Base-by-base conservation (phyloP, 2,888 invertebrate genomes). In the Drosophila pseudotakahashii region DNA sequence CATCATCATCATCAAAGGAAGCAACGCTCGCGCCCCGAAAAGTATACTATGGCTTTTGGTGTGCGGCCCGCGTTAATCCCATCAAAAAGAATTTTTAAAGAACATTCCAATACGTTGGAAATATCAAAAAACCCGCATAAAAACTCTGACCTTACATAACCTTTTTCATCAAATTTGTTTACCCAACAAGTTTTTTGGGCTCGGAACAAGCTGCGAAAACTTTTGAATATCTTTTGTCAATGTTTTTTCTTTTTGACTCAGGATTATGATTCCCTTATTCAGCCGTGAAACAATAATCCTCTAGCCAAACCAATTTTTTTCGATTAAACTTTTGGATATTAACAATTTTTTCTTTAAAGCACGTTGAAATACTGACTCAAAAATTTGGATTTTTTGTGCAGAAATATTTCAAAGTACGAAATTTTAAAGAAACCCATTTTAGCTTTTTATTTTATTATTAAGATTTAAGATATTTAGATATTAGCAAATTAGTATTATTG, bases 61-160 rank as follows among this genome's bases (percentile, higher is more conserved):
- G n/a, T 36, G 16, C 34, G 34, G 14, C 1, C 55, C 19, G 37
- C 30, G 45, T 47, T 66, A 47, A 66, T 68, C 45, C 55, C 55
- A 47, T 47, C 66, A 66, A 68, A 66, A 69, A 47, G 45, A 66
- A 66, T 66, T 13, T 68, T 32, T n/a, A 34, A 41, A 41, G 50
- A 41, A 16, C 48, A 34, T 34, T 64, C n/a, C 3, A 55, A 58
- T 55, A 58, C 19, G 11, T 5, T 19, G 5, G n/a, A 57, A 48
- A 48, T 34, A 16, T 48, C 16, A 48, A 30, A 30, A 19, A 19
- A 41, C 16, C 32, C 37, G 11, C 6, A 57, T 6, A 32, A 32
- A 11, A 16, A 37, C 37, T n/a, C 23, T n/a, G n/a, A 37, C 51
- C 51, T 51, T 37, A 14, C 37, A 36, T 47, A 47, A 32, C 47